phyloP scores from a whole-genome alignment of 2,797 vertebrate species.

The Trachops cirrhosus region DNA sequence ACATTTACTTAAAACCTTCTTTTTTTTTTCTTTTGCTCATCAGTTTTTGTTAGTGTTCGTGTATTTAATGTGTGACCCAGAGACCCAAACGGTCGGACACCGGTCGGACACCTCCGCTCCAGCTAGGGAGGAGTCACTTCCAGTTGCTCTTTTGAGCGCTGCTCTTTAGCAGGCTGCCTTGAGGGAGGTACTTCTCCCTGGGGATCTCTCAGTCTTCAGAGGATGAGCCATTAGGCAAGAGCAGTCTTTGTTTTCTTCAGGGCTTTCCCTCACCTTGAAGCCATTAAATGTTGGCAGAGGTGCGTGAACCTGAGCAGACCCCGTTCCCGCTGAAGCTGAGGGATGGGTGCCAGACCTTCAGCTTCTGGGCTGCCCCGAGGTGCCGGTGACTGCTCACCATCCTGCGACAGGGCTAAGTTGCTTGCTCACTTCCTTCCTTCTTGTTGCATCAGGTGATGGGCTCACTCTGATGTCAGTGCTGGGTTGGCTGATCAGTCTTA shows the following conservation, averaged over 20 bases:
- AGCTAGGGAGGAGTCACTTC: neutral
- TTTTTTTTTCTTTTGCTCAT: too few species aligned
- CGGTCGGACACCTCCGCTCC: too few species aligned
- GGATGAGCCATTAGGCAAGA: neutral
- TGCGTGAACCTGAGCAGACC: neutral
- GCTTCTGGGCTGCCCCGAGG: neutral
- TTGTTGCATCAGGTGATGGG: neutral
- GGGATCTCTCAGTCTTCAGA: neutral
- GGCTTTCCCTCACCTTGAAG: neutral
- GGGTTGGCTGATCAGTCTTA: neutral
- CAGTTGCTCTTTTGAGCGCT: neutral
- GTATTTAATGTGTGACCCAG: too few species aligned
- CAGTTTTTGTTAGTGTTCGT: too few species aligned
- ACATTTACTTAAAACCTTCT: too few species aligned
- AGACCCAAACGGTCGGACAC: too few species aligned
- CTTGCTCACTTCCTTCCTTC: neutral
- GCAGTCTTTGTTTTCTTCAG: neutral
- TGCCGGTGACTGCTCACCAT: too few species aligned
- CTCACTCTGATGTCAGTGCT: neutral
- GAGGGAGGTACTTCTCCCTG: neutral
- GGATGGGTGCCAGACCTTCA: neutral
- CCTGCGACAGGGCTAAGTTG: neutral
- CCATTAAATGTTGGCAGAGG: neutral
- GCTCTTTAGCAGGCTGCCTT: neutral
- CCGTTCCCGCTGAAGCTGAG: neutral